Percentiles rank a stretch among this genome's conserved stretches.
Evolutionary conservation across 2,888 invertebrate species (phyloP).

Genomic region (Cryptocephalus moraei): DNA sequence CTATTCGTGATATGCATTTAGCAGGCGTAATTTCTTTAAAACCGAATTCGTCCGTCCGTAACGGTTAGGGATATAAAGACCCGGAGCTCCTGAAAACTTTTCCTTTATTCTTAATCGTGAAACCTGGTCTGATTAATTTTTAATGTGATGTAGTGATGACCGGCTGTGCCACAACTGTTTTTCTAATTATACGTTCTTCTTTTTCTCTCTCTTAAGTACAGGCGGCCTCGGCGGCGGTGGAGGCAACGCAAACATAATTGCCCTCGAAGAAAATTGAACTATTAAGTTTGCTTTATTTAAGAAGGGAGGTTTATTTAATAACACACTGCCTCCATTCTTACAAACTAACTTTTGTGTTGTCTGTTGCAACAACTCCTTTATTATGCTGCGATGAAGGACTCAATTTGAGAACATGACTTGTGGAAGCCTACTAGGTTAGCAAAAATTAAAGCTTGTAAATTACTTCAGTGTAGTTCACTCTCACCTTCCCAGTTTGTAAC

Average conservation of each 20-base stretch:
- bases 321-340: background rate
- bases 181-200: slow-evolving; percentile 29
- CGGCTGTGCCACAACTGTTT: slow-evolving; percentile 31
- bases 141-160: slow-evolving; percentile 30
- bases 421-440: no score
- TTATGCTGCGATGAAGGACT: background rate
- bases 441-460: no score
- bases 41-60: no score
- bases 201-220: background rate
- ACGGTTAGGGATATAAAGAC: no score
- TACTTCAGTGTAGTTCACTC: no score
- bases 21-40: no score
- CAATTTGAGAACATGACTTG: no score
- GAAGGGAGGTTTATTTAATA: slow-evolving; percentile 14
- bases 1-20: no score
- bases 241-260: slow-evolving; percentile 18
- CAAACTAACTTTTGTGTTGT: no score
- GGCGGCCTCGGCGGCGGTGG: slow-evolving; percentile 1
- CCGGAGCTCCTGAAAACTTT: slow-evolving; percentile 11
- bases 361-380: no score
- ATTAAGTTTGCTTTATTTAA: slow-evolving; percentile 23
- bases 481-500: no score
- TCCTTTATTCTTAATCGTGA: slow-evolving; percentile 28
- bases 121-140: slow-evolving; percentile 32
- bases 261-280: slow-evolving; percentile 22